Base-by-base conservation (phyloP, 2,888 invertebrate species). In the Odontomyia ornata region DNA sequence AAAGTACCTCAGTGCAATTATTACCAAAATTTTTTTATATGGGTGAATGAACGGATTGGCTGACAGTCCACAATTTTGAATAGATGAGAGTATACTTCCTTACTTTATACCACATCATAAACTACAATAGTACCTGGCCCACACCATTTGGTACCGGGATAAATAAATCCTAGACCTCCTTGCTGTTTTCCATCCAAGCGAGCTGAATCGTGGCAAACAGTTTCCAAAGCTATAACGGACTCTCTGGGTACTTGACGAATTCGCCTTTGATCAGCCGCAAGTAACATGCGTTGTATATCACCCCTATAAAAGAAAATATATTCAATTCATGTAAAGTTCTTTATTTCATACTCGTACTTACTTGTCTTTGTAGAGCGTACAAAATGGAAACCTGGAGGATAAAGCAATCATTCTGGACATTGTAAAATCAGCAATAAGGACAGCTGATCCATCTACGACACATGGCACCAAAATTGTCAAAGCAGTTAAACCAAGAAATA, bases 91-190 rank as follows among this genome's bases (percentile, higher is more conserved):
- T n/a, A n/a, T n/a, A n/a, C n/a, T n/a, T n/a, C n/a, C n/a, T n/a
- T n/a, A n/a, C n/a, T n/a, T n/a, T n/a, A n/a, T n/a, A n/a, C n/a
- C n/a, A n/a, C n/a, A n/a, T n/a, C n/a, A n/a, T n/a, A n/a, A n/a
- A n/a, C n/a, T n/a, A n/a, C n/a, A n/a, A n/a, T n/a, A n/a, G n/a
- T 52, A 88, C 89, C 93, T 69, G 91, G 91, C 0, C 93, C 93
- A 83, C 93, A 94, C 93, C 93, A 94, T 83, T 93, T 93, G 0
- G 94, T 94, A 1, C 93, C 93, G 76, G 91, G 90, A 82, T 89
- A 90, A 46, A 89, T 89, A 81, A 90, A 90, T n/a, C 89, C 89
- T 18, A 87, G 79, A 0, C 85, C 85, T 23, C 87, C 87, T 71
- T 87, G 85, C 77, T 86, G 85, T 79, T 85, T 85, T 1, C 82